A percentile compares a stretch with the other conserved stretches of the same genome.
phyloP scores from a whole-genome alignment of 2,888 invertebrate genomes.

The Acanthosepion lycidas region DNA sequence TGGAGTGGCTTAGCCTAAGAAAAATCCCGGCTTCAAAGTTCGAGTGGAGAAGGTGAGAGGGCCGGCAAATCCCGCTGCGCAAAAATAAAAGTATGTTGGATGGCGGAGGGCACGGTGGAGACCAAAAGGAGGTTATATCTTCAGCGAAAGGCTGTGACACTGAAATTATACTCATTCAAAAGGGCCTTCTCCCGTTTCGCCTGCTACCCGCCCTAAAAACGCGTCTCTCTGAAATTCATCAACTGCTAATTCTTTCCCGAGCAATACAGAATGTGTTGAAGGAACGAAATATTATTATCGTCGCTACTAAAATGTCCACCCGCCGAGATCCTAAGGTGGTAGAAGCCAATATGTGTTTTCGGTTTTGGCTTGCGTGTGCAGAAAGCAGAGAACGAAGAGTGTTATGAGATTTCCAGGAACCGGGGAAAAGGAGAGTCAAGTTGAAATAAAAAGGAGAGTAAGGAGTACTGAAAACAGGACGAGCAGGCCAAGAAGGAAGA shows the following conservation, averaged over 20 bases:
- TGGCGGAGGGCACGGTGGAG: not conserved
- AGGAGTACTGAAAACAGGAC: not conserved
- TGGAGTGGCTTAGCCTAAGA: not conserved
- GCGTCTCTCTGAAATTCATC: not conserved
- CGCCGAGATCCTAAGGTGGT: not conserved
- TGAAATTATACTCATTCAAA: constrained; percentile 33
- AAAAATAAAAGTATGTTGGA: not conserved
- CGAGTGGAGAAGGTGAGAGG: not conserved
- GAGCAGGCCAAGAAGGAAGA: not conserved
- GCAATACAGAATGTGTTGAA: not conserved
- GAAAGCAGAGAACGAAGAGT: not conserved
- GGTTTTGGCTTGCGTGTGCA: not conserved
- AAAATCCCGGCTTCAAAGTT: not conserved
- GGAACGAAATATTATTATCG: not conserved
- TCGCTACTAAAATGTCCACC: not conserved
- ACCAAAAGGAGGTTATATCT: not conserved
- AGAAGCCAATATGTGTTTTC: not conserved
- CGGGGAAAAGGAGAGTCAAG: no score
- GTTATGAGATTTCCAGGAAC: not conserved
- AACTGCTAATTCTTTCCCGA: not conserved
- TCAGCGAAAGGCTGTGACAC: not conserved
- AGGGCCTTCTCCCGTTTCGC: not conserved
- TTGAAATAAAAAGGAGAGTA: no score
- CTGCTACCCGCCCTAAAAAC: no score
- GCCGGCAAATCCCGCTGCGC: not conserved